Conservation (phyloP, 2,113 vertebrate genomes). For the Gallinago paraguaiae region DNA sequence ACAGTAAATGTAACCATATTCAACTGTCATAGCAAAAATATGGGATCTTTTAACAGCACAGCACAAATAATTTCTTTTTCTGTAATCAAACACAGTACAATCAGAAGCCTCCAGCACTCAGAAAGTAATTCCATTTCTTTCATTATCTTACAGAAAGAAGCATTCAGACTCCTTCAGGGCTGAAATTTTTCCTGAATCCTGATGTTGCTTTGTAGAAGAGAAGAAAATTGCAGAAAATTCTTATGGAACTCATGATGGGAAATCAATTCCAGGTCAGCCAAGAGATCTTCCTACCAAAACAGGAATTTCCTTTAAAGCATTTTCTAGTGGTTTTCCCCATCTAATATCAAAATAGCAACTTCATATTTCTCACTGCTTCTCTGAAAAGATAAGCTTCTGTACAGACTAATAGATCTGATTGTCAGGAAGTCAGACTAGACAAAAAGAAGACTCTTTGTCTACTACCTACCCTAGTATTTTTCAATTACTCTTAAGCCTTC, state of each 20-base stretch:
- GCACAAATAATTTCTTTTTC: not conserved
- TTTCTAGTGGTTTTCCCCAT: not conserved
- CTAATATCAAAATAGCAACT: not conserved
- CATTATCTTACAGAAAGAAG: not conserved
- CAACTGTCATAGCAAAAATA: not conserved
- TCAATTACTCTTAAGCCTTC: not conserved
- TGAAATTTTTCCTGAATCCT: not conserved
- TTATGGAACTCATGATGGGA: not conserved
- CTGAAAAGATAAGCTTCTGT: not conserved
- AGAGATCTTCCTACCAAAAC: not conserved
- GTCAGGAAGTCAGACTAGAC: not conserved
- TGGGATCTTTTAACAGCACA: not conserved
- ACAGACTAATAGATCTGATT: not conserved
- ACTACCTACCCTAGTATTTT: not conserved
- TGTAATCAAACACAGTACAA: not conserved
- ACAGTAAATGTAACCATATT: not conserved
- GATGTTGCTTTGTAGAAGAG: not conserved
- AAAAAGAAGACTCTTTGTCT: not conserved
- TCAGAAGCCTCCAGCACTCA: not conserved
- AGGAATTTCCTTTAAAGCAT: not conserved
- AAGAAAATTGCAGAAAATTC: slow-evolving; percentile 5
- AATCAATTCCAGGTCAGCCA: not conserved
- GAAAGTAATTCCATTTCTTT: slow-evolving; percentile 18
- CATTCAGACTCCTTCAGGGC: not conserved
- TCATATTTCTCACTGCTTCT: not conserved